phyloP scores from a whole-genome alignment of 2,888 invertebrate genomes.

The Rotaria socialis region DNA sequence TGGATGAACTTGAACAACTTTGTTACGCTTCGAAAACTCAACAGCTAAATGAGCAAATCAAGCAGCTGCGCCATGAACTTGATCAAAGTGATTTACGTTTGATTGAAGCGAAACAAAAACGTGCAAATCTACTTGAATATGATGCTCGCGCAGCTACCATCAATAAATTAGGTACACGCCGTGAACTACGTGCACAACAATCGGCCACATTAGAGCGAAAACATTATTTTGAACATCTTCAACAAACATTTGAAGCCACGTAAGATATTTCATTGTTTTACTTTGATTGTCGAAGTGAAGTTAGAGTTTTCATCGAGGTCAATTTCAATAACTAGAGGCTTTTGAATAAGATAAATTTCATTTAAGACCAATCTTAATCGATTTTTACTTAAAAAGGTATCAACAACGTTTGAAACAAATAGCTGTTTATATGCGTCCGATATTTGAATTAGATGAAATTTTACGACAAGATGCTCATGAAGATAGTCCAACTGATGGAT shows the following conservation, averaged over 20 bases:
- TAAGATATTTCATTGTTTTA: background rate
- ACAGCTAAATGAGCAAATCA: background rate
- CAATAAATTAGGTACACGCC: constrained; percentile 8
- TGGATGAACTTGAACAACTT: constrained; percentile 31
- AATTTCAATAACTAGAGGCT: too few relatives aligned
- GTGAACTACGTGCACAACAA: constrained; percentile 8
- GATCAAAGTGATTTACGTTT: constrained; percentile 18
- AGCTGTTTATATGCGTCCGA: constrained; percentile 22
- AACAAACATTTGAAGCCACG: constrained; percentile 21
- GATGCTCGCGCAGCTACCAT: background rate
- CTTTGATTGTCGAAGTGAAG: background rate
- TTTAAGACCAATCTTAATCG: too few relatives aligned
- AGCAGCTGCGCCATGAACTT: constrained; percentile 12
- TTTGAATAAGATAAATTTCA: too few relatives aligned
- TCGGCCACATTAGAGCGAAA: background rate
- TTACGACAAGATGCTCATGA: background rate
- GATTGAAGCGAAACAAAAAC: constrained; percentile 15
- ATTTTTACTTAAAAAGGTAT: background rate
- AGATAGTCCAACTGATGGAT: background rate
- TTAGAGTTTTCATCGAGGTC: too few relatives aligned
- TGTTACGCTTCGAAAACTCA: background rate
- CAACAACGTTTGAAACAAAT: constrained; percentile 28
- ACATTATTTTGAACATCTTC: constrained; percentile 36
- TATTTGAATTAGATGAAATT: constrained; percentile 19
- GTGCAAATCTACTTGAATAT: constrained; percentile 9